Conservation (phyloP, 2,888 invertebrate genomes). For the Drosophila crucigera region DNA sequence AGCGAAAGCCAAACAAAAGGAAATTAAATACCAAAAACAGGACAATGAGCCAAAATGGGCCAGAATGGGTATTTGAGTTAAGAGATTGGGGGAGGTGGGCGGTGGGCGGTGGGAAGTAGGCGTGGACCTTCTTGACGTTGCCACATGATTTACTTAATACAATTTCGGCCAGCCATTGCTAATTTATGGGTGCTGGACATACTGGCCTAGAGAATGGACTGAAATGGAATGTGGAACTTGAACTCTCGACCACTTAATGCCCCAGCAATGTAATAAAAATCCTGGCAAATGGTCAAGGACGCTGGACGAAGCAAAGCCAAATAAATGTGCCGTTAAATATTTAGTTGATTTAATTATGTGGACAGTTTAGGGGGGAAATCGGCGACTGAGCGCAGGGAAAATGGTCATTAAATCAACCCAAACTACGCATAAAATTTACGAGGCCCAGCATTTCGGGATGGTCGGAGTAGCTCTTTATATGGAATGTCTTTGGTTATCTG, state of each 20-base stretch:
- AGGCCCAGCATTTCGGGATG: conserved; percentile 25
- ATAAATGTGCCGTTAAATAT: conserved; percentile 79
- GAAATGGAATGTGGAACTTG: conserved; percentile 27
- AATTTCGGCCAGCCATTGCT: conserved; percentile 64
- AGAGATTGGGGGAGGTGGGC: background rate
- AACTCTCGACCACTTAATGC: conserved; percentile 68
- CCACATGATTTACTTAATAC: conserved; percentile 73
- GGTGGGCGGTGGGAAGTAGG: conserved; percentile 4
- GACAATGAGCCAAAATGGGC: conserved; percentile 3
- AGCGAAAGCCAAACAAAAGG: conserved; percentile 21
- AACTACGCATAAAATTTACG: conserved; percentile 70
- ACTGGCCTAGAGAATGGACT: conserved; percentile 12
- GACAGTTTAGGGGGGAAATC: conserved; percentile 16
- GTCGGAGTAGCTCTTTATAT: conserved; percentile 10
- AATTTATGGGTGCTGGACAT: conserved; percentile 59
- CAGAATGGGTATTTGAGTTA: background rate
- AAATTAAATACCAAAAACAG: conserved; percentile 33
- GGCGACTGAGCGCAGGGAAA: background rate
- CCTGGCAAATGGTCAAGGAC: conserved; percentile 50
- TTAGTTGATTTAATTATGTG: conserved; percentile 80
- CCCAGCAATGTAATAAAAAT: conserved; percentile 73
- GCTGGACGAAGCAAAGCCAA: conserved; percentile 39
- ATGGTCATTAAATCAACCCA: conserved; percentile 73
- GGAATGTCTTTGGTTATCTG: conserved; percentile 66
- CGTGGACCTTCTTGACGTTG: conserved; percentile 31